phyloP scores from a whole-genome alignment of 2,113 vertebrate species.

The Prunella himalayana region DNA sequence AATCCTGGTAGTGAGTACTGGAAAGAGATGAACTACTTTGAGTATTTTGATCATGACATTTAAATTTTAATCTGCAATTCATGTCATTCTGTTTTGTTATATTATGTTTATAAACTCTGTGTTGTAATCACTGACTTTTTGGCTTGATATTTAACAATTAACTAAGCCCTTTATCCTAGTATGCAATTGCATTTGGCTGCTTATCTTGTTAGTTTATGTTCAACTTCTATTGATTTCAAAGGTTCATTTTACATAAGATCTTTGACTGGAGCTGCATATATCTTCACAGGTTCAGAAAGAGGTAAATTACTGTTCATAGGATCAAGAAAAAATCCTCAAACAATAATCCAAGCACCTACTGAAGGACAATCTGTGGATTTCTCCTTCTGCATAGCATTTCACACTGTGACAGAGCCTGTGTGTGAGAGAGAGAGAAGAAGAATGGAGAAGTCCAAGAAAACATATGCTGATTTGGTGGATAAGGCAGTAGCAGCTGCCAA shows the following conservation, averaged over 20 bases:
- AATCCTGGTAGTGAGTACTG: not conserved
- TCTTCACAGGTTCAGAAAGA: not conserved
- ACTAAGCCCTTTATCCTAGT: not conserved
- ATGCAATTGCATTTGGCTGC: not conserved
- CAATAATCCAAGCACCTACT: not conserved
- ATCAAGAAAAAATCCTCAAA: not conserved
- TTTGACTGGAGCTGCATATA: not conserved
- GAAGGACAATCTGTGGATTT: not conserved
- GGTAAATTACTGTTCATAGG: not conserved
- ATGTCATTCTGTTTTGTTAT: fast-evolving
- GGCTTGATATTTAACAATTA: too few relatives aligned
- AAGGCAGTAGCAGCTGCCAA: not conserved
- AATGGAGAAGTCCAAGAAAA: too few relatives aligned
- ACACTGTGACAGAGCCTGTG: not conserved
- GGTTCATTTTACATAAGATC: not conserved
- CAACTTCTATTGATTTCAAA: not conserved
- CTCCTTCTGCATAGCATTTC: not conserved
- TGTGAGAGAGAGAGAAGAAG: too few relatives aligned
- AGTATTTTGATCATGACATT: not conserved
- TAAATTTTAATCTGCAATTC: not conserved
- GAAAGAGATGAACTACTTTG: not conserved
- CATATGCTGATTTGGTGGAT: fast-evolving
- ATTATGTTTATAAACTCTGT: not conserved
- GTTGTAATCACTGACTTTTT: not conserved
- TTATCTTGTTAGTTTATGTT: not conserved